Evolutionary conservation across 2,797 vertebrate genomes (phyloP).

Genomic region (Pseudochaenichthys georgianus): DNA sequence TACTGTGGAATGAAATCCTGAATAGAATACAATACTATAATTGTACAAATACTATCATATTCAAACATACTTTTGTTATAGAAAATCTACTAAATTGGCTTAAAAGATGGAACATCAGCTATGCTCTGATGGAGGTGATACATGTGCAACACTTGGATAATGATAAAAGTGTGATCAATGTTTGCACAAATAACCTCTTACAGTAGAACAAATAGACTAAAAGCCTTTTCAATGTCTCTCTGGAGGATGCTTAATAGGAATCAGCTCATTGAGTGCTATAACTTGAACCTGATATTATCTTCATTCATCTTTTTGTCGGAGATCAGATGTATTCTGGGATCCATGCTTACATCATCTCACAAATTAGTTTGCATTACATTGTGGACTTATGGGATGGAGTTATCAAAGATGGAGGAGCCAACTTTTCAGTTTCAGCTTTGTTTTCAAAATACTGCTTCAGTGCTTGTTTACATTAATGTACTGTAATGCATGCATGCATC

Average conservation of each 20-base stretch:
- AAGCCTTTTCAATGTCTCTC: neutral
- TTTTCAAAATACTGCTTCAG: neutral
- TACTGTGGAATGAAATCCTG: neutral
- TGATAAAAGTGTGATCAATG: constrained; percentile 7
- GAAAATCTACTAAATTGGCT: too few species aligned
- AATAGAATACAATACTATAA: neutral
- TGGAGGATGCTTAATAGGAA: neutral
- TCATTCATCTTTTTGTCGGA: neutral
- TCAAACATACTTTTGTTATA: too few species aligned
- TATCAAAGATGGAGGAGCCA: neutral
- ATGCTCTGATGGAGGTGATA: neutral
- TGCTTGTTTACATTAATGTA: neutral
- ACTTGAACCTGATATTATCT: constrained; percentile 17
- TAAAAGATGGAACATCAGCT: neutral
- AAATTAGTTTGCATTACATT: neutral
- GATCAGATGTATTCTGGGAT: neutral
- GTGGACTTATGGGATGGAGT: neutral
- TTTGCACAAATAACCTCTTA: neutral
- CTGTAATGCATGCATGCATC: neutral
- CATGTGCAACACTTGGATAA: constrained; percentile 6
- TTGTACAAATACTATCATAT: neutral
- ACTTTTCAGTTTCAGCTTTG: neutral
- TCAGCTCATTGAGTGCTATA: constrained; percentile 14
- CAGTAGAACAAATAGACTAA: neutral
- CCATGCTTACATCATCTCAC: neutral